Conservation (phyloP, 2,888 invertebrate species). For the Abrostola triplasia region DNA sequence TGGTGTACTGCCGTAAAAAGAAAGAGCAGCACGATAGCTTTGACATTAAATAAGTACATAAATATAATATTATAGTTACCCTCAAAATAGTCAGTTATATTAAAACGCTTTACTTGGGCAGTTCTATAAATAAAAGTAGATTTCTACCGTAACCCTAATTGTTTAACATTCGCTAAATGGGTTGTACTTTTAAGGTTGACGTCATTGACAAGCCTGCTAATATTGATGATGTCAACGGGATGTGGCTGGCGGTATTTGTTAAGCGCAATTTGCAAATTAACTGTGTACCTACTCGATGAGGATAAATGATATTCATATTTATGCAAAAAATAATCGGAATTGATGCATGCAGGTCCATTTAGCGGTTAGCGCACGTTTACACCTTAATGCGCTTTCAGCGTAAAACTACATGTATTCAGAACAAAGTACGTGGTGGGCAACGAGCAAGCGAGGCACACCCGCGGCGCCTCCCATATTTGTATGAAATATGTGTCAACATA, state of each 20-base stretch:
- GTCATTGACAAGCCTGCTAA: not conserved
- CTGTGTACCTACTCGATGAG: not conserved
- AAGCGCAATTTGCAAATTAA: not conserved
- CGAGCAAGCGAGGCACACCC: not conserved
- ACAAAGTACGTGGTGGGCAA: not conserved
- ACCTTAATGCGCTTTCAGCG: not conserved
- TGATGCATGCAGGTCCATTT: not conserved
- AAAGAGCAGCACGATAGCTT: too few relatives aligned
- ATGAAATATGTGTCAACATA: slow-evolving; percentile 1
- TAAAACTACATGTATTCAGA: not conserved
- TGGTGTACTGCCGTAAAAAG: too few relatives aligned
- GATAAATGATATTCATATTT: not conserved
- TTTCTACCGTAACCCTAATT: too few relatives aligned
- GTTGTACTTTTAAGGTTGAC: not conserved
- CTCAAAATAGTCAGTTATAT: too few relatives aligned
- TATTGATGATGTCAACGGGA: not conserved
- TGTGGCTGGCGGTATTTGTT: not conserved
- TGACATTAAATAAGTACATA: too few relatives aligned
- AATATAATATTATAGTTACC: too few relatives aligned
- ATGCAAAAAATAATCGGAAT: not conserved
- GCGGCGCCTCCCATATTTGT: not conserved
- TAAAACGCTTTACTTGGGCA: too few relatives aligned
- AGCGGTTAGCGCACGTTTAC: not conserved
- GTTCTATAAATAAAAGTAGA: too few relatives aligned
- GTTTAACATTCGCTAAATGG: too few relatives aligned